phyloP scores from a whole-genome alignment of 2,113 vertebrate genomes.

The Thamnophis sirtalis region DNA sequence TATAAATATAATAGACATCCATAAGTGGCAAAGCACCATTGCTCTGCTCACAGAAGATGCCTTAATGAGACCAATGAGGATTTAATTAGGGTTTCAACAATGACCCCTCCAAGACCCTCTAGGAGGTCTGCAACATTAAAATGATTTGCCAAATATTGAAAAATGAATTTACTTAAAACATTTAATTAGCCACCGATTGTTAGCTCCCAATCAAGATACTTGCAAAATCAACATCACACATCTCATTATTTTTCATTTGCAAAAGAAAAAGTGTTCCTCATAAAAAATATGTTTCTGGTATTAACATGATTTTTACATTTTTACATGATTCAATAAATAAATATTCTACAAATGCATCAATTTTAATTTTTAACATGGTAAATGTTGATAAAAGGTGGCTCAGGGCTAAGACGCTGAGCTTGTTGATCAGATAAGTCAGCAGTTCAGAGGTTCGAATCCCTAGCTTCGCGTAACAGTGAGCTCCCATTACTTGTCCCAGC shows the following conservation, averaged over 20 bases:
- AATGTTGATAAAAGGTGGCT: too few relatives aligned
- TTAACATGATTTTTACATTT: neutral
- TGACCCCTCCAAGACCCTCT: neutral
- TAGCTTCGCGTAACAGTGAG: too few relatives aligned
- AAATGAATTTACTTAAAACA: neutral
- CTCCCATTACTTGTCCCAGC: too few relatives aligned
- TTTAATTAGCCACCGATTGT: neutral
- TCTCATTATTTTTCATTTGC: neutral
- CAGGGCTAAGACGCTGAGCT: too few relatives aligned
- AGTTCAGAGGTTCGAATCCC: too few relatives aligned
- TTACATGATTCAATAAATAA: neutral
- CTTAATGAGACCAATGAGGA: neutral
- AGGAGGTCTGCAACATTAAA: neutral
- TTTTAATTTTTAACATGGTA: neutral
- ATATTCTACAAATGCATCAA: neutral
- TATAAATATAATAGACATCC: neutral
- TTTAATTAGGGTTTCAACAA: neutral
- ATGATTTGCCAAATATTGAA: neutral
- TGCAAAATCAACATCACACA: neutral
- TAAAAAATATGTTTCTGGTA: neutral
- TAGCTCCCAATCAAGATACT: neutral
- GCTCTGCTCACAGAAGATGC: neutral
- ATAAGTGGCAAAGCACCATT: neutral
- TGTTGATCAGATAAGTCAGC: too few relatives aligned
- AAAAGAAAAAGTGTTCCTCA: neutral